Evolutionary conservation across 2,113 vertebrate genomes (phyloP), one percentile per base, ranked within the genome.

Genomic region (Rynchops niger): DNA sequence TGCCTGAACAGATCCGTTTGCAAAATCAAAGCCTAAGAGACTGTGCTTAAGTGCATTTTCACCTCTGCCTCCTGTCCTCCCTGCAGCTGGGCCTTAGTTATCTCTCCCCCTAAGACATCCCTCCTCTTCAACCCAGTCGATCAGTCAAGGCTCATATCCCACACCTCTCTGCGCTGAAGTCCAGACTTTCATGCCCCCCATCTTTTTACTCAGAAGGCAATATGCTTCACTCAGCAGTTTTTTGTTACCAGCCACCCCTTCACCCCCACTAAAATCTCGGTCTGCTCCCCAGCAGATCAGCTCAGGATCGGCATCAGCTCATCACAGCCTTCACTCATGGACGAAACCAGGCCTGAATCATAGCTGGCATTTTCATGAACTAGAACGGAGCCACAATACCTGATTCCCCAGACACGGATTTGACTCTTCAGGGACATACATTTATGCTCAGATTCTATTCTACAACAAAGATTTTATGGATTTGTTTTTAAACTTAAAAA

Each of bases 1-100:
- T 92, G 92, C 90, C 90, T 96, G 76, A 81, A 78, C 47, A 88
- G 47, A 86, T 56, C 72, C 26, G 20, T 89, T 86, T 76, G 52
- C 76, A 93, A 88, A 87, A 65, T 16, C 36, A 27, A 90, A 92
- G 42, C 92, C 88, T 65, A 36, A 79, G 82, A 92, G 88, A 90
- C 72, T 74, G 17, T 13, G 36, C 27, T 92, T 83, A 34, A 95
- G 26, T 67, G 56, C 29, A 92, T 90, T 95, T 86, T 95, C 80
- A 63, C 67, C 32, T 82, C 82, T 49, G 63, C 32, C 38, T 86
- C 27, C 65, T 55, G 20, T 84, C 49, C 53, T 74, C 55, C 42
- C 45, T 82, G n/a, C 89, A 95, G 86, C 63, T 96, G 91, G 47
- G n/a, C 63, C n/a, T 55, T 40, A 22, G 26, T 71, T 88, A n/a